Evolutionary conservation across 2,888 invertebrate genomes (phyloP).

Genomic region (Lasioglossum villosulum): DNA sequence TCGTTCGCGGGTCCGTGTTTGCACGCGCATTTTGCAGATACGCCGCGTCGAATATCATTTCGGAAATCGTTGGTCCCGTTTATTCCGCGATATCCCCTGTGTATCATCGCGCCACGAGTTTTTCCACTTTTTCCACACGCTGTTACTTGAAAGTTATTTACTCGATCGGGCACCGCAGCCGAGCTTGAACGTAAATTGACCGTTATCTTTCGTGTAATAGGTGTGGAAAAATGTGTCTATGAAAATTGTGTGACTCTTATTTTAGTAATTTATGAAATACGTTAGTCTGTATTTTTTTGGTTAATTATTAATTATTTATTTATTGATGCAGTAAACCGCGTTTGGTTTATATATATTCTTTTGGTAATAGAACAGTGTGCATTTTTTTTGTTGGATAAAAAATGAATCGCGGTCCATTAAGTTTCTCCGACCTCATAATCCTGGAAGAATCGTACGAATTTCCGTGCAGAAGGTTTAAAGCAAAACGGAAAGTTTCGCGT

Average conservation of each 20-base stretch:
- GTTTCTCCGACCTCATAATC: background rate
- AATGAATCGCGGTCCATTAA: too few species aligned
- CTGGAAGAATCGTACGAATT: background rate
- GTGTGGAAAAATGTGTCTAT: background rate
- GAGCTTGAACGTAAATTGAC: background rate
- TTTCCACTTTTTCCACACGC: background rate
- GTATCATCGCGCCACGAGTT: background rate
- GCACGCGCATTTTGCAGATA: constrained; percentile 1
- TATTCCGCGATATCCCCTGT: background rate
- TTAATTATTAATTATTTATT: too few species aligned
- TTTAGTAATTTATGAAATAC: background rate
- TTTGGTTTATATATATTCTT: too few species aligned
- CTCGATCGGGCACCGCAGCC: background rate
- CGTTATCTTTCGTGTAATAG: background rate
- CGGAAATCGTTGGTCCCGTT: constrained; percentile 14
- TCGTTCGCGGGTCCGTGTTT: constrained; percentile 22
- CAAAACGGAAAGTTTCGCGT: background rate
- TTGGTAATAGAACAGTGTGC: too few species aligned
- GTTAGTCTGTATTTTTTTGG: background rate
- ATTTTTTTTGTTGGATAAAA: too few species aligned
- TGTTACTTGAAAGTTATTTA: constrained; percentile 1
- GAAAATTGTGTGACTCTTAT: background rate
- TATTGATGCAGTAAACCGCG: too few species aligned
- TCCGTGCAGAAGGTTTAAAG: background rate
- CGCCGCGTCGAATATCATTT: background rate